Percentiles rank a stretch among this genome's conserved stretches.
These are phyloP conservation scores for Cydia pomonella DNA, from an alignment of 1,140 invertebrate species.

Conservation along the genomic window DNA sequence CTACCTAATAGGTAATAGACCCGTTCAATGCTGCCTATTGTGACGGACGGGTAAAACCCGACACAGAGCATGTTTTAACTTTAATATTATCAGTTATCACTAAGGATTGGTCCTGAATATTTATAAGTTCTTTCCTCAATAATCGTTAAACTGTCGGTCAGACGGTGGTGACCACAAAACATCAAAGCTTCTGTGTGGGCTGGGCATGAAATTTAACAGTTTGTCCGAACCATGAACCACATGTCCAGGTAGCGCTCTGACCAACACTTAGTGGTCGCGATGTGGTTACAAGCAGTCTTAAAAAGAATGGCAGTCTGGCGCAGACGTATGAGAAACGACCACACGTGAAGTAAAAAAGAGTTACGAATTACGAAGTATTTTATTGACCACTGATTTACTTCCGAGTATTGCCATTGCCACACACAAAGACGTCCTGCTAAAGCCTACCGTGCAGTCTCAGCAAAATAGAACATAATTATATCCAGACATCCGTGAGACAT, in stretches of 20 bases:
- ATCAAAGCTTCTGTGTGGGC: slow-evolving; percentile 8
- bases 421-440: background rate
- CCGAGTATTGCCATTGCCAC: too few relatives aligned
- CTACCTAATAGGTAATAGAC: too few relatives aligned
- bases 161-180: background rate
- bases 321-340: background rate
- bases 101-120: too few relatives aligned
- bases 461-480: too few relatives aligned
- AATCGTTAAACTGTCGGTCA: background rate
- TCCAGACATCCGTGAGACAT: too few relatives aligned
- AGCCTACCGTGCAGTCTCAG: too few relatives aligned
- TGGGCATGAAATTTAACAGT: slow-evolving; percentile 20
- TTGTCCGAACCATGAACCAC: background rate
- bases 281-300: slow-evolving; percentile 12
- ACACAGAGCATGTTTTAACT: too few relatives aligned
- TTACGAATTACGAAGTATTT: background rate
- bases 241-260: background rate
- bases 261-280: background rate
- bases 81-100: too few relatives aligned
- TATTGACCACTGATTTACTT: background rate
- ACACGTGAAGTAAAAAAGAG: background rate
- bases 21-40: too few relatives aligned
- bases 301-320: background rate
- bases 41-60: too few relatives aligned
- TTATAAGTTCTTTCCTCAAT: background rate